phyloP scores from a whole-genome alignment of 2,797 vertebrate genomes.

The Agapornis canus region DNA sequence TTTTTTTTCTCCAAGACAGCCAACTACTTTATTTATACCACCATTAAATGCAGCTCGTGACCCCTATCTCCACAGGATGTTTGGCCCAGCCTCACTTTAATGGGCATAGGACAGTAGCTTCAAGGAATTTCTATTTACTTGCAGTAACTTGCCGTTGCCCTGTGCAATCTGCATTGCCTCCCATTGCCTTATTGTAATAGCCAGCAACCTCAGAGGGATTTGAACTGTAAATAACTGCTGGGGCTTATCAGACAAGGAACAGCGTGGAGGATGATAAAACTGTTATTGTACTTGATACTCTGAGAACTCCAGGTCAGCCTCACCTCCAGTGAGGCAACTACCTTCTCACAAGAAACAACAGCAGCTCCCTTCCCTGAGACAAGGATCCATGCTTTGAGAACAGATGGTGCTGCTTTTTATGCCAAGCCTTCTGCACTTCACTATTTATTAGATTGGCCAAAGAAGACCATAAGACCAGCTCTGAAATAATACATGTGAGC shows the following conservation, averaged over 20 bases:
- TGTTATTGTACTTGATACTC: conserved; percentile 30
- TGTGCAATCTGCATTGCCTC: not conserved
- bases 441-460: conserved; percentile 13
- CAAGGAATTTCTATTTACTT: not conserved
- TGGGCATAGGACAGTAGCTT: not conserved
- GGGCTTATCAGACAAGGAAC: conserved; percentile 42
- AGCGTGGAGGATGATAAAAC: conserved; percentile 44
- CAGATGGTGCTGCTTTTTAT: conserved; percentile 42
- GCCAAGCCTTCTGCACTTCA: conserved; percentile 43
- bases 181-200: not conserved
- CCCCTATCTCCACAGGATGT: not conserved
- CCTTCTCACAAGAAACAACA: conserved; percentile 42
- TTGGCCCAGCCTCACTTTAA: not conserved
- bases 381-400: conserved; percentile 34
- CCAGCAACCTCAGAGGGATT: conserved; percentile 34
- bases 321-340: conserved; percentile 30
- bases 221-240: conserved; percentile 58
- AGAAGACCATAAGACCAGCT: not conserved
- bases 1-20: not conserved
- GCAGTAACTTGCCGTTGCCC: not conserved
- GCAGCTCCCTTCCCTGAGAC: conserved; percentile 8
- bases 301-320: conserved; percentile 49
- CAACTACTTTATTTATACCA: not conserved
- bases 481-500: not conserved
- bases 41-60: not conserved